phyloP scores from a whole-genome alignment of 1,140 invertebrate genomes.

The Mycetomoellerius zeteki region DNA sequence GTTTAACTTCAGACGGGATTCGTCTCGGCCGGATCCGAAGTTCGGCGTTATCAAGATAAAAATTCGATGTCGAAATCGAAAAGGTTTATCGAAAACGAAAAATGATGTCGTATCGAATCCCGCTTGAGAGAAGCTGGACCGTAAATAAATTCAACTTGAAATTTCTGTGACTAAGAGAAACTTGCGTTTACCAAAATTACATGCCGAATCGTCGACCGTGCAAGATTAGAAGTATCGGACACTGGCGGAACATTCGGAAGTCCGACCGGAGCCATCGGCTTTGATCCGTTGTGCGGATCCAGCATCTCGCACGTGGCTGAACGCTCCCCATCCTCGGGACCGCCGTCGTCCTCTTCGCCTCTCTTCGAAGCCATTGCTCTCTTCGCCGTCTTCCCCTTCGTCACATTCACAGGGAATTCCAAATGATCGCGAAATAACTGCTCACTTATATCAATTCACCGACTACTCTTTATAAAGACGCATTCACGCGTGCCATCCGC shows the following conservation, averaged over 20 bases:
- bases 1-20: neutral
- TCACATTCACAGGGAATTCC: slow-evolving; percentile 78
- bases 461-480: slow-evolving; percentile 85
- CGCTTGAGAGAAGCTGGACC: slow-evolving; percentile 26
- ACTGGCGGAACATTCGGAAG: slow-evolving; percentile 71
- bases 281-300: slow-evolving; percentile 79
- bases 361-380: slow-evolving; percentile 5
- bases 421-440: slow-evolving; percentile 87
- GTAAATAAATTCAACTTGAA: slow-evolving; percentile 13
- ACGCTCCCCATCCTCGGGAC: slow-evolving; percentile 48
- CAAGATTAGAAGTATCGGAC: slow-evolving; percentile 35
- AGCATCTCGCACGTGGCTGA: slow-evolving; percentile 76
- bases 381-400: neutral
- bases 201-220: neutral
- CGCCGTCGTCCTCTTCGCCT: slow-evolving; percentile 31
- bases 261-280: slow-evolving; percentile 78
- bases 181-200: slow-evolving; percentile 20
- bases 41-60: neutral
- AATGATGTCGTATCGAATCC: neutral
- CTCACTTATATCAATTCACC: slow-evolving; percentile 87
- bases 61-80: neutral
- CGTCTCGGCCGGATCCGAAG: neutral
- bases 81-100: neutral
- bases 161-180: neutral
- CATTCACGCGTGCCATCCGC: slow-evolving; percentile 85